Evolutionary conservation across 2,888 invertebrate species (phyloP), one percentile per base, ranked within the genome.

Genomic region (Homarus gammarus): DNA sequence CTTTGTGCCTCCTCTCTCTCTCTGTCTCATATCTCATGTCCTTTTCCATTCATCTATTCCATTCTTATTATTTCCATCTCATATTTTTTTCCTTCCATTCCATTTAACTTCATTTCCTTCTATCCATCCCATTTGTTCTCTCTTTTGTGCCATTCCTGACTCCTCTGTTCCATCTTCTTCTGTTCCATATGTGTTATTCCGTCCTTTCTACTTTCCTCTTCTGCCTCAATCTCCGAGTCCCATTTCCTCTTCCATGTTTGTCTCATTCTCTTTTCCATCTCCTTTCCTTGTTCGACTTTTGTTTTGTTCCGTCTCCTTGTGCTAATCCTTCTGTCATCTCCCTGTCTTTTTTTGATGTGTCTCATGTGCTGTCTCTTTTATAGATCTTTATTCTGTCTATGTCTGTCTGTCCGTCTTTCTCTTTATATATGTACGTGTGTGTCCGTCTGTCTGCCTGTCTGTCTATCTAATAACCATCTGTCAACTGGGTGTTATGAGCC

Each of bases 1-100:
- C n/a, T 2, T 44, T n/a, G n/a, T n/a, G n/a, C 77, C 44, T 18
- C 31, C 77, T 44, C 77, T 77, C 77, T 44, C 40, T 22, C 77
- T 27, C 77, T 44, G 3, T 44, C 40, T 27, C 77, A n/a, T n/a
- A n/a, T n/a, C n/a, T n/a, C n/a, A n/a, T n/a, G n/a, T 77, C 77
- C 44, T 38, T 22, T 22, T 77, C 77, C 38, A 18, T 77, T 22
- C 44, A 33, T 44, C 77, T 38, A 33, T 27, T 38, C 27, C 77
- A 22, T 27, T 44, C 77, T 22, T 38, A 6, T 77, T 44, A 33
- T 75, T 38, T 44, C 77, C 40, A 2, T 38, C 77, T 44, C 38
- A 10, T 31, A 18, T 18, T 68, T 68, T 18, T 68, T 68, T 18
- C 68, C 68, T 18, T 18, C 18, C 68, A 6, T 18, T 31, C 31